Evolutionary conservation across 1,140 invertebrate genomes (phyloP).

Genomic region (Hydropsyche tenuis): DNA sequence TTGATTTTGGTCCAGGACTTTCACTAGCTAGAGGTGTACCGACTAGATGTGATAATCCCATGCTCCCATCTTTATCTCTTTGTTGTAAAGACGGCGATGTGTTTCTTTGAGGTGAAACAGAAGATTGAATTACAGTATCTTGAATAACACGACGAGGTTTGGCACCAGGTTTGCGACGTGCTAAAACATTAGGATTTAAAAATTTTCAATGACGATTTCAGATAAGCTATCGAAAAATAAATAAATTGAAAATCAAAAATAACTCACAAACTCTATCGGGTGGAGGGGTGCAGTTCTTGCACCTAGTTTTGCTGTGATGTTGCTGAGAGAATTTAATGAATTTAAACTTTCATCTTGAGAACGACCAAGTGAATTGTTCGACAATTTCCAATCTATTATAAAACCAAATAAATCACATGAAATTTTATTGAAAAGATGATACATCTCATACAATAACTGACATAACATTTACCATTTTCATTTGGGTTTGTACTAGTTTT

Average conservation of each 20-base stretch:
- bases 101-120: conserved; percentile 53
- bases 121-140: conserved; percentile 58
- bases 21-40: conserved; percentile 37
- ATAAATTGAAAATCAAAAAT: neutral
- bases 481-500: conserved; percentile 69
- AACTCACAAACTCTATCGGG: conserved; percentile 54
- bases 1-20: conserved; percentile 65
- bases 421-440: neutral
- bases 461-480: conserved; percentile 32
- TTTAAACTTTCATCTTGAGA: conserved; percentile 36
- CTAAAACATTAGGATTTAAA: conserved; percentile 60
- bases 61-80: neutral
- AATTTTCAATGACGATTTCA: neutral
- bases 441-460: neutral
- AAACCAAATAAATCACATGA: neutral
- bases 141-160: conserved; percentile 73
- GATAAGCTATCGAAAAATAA: conserved; percentile 9
- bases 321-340: conserved; percentile 56
- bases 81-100: conserved; percentile 53
- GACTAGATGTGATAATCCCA: conserved; percentile 22
- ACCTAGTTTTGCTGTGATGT: conserved; percentile 55
- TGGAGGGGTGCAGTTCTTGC: conserved; percentile 36
- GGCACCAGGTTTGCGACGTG: conserved; percentile 74
- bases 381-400: conserved; percentile 29
- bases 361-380: neutral